These are phyloP conservation scores for Ochotona curzoniae DNA, from an alignment of 2,113 vertebrate genomes.

Conservation along the genomic window DNA sequence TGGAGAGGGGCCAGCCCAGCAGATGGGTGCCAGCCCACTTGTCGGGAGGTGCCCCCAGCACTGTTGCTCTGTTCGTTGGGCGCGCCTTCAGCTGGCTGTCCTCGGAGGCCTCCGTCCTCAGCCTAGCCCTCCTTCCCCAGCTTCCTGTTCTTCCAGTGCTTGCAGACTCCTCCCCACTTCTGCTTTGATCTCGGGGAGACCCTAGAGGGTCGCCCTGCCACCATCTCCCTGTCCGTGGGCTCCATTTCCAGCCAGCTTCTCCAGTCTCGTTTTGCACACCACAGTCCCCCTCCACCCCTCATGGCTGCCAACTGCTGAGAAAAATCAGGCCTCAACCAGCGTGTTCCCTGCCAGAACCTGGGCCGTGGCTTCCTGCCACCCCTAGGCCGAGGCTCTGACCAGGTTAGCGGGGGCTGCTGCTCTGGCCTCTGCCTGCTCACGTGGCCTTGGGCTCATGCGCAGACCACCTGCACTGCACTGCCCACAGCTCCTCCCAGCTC, in stretches of 20 bases:
- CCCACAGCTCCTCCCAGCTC: too few species aligned
- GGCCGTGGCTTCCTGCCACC: background rate
- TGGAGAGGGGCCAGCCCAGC: background rate
- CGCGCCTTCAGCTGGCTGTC: background rate
- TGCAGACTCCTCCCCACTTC: background rate
- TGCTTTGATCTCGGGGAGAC: background rate
- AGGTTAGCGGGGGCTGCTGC: rapidly evolving
- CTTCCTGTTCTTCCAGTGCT: background rate
- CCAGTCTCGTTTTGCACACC: too few species aligned
- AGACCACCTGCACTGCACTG: background rate
- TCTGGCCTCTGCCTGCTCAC: background rate
- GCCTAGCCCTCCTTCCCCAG: rapidly evolving
- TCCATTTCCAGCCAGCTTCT: background rate
- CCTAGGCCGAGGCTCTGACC: background rate
- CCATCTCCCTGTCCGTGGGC: background rate
- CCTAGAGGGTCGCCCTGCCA: background rate
- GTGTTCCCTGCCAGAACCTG: rapidly evolving
- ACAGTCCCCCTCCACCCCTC: background rate
- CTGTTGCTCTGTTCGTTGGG: background rate
- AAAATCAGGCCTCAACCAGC: background rate
- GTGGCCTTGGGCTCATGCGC: background rate
- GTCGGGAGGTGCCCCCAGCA: rapidly evolving
- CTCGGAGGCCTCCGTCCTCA: background rate
- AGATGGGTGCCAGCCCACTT: background rate
- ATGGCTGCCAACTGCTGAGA: background rate